Conservation (phyloP, 2,888 invertebrate genomes). For the Drosophila koepferae region DNA sequence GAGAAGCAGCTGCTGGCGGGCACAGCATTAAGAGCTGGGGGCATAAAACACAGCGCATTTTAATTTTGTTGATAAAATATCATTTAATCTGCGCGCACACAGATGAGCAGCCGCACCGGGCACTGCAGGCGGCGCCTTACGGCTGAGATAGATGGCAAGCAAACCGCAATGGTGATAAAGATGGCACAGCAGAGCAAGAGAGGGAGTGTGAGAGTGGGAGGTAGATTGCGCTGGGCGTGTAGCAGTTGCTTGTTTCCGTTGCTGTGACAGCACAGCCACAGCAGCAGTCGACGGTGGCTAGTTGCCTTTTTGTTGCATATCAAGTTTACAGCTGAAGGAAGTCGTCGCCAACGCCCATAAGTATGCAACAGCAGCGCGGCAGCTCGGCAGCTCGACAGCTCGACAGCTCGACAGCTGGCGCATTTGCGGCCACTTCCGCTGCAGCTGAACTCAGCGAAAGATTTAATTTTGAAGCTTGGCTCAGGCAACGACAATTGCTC, state of each 20-base stretch:
- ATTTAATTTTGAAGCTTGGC: constrained; percentile 41
- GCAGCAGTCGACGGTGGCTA: constrained; percentile 25
- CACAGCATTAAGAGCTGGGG: constrained; percentile 12
- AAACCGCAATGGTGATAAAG: constrained; percentile 46
- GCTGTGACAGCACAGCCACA: constrained; percentile 41
- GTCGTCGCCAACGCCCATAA: constrained; percentile 33
- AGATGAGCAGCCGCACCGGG: constrained; percentile 36
- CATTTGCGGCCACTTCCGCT: constrained; percentile 47
- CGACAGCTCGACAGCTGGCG: constrained; percentile 22
- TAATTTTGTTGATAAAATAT: constrained; percentile 76
- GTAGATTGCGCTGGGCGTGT: background rate
- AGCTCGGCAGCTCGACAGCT: constrained; percentile 3
- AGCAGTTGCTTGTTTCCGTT: constrained; percentile 44
- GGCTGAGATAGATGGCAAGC: constrained; percentile 15
- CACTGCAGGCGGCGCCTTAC: constrained; percentile 1
- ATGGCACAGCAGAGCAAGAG: constrained; percentile 17
- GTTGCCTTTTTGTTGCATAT: constrained; percentile 52
- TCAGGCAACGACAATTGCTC: constrained; percentile 23
- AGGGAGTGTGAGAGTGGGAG: background rate
- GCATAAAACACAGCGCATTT: constrained; percentile 53
- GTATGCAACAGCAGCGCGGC: constrained; percentile 46
- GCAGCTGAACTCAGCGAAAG: constrained; percentile 31
- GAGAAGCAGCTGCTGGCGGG: constrained; percentile 29
- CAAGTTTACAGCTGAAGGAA: constrained; percentile 45
- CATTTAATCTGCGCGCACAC: constrained; percentile 69